These are phyloP conservation scores for Lerista edwardsae DNA, from an alignment of 2,797 vertebrate genomes.

Conservation along the genomic window DNA sequence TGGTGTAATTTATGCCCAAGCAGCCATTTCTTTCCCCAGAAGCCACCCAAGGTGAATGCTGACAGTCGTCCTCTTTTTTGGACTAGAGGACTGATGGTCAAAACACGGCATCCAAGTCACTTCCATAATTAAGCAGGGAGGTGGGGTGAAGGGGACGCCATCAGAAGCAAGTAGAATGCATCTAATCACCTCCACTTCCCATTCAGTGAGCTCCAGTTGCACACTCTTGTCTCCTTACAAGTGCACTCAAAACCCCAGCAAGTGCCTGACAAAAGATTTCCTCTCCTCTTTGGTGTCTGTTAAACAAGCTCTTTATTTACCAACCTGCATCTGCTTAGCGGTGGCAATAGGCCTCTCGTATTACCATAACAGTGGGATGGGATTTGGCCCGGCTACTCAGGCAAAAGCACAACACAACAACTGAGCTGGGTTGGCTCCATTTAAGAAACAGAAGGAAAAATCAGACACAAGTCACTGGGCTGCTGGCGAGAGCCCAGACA, in stretches of 20 bases:
- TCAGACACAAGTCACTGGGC: constrained; percentile 36
- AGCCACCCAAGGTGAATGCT: background rate
- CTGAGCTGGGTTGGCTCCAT: background rate
- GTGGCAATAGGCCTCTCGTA: constrained; percentile 47
- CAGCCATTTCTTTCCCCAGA: background rate
- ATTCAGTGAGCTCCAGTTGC: constrained; percentile 61
- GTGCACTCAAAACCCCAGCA: constrained; percentile 72
- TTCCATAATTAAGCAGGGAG: constrained; percentile 15
- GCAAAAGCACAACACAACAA: constrained; percentile 13
- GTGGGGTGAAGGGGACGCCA: constrained; percentile 1
- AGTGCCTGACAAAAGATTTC: constrained; percentile 76
- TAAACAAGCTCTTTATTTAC: constrained; percentile 63
- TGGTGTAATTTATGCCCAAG: background rate
- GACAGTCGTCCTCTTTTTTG: background rate
- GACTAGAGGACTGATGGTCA: background rate
- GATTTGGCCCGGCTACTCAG: constrained; percentile 55
- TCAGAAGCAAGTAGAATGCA: constrained; percentile 48
- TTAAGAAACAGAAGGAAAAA: background rate
- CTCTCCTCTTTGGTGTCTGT: constrained; percentile 54
- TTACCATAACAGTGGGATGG: constrained; percentile 75
- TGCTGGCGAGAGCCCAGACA: constrained; percentile 71
- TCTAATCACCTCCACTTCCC: constrained; percentile 71
- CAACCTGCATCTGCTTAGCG: constrained; percentile 63
- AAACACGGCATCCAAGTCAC: background rate
- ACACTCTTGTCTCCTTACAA: constrained; percentile 70